These are phyloP conservation scores for Paradisaea rubra DNA, from an alignment of 2,113 vertebrate species.

Conservation along the genomic window DNA sequence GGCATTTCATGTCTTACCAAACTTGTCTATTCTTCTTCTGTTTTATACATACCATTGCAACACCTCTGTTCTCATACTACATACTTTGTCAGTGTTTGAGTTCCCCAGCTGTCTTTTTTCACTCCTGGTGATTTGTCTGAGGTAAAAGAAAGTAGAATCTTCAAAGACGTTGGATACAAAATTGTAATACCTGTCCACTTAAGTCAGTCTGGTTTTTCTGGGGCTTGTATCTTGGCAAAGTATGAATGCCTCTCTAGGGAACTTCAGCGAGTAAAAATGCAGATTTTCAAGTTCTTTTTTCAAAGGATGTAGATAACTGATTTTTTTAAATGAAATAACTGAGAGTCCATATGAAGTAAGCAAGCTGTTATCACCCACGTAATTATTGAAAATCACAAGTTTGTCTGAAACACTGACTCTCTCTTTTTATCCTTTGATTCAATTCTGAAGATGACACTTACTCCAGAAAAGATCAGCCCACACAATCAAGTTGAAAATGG, in stretches of 20 bases:
- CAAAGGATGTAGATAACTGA: background rate
- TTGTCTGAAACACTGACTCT: background rate
- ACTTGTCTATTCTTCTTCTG: background rate
- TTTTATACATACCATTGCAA: background rate
- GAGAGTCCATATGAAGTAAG: background rate
- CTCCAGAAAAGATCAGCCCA: background rate
- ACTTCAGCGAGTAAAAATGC: background rate
- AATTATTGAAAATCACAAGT: conserved; percentile 6
- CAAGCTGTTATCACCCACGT: background rate
- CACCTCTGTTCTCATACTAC: background rate
- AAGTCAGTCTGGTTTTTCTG: background rate
- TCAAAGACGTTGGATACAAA: background rate
- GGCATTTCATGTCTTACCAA: background rate
- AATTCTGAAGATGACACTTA: background rate
- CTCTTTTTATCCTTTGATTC: background rate
- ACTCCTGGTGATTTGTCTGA: background rate
- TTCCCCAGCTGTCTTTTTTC: background rate
- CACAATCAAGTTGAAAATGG: background rate
- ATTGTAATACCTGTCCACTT: background rate
- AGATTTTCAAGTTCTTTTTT: background rate
- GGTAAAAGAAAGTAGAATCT: background rate
- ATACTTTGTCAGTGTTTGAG: background rate
- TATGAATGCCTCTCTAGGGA: background rate
- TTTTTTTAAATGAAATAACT: background rate
- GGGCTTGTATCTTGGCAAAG: background rate